These are phyloP conservation scores for Nowickia ferox DNA, from an alignment of 2,888 invertebrate species.

Conservation along the genomic window DNA sequence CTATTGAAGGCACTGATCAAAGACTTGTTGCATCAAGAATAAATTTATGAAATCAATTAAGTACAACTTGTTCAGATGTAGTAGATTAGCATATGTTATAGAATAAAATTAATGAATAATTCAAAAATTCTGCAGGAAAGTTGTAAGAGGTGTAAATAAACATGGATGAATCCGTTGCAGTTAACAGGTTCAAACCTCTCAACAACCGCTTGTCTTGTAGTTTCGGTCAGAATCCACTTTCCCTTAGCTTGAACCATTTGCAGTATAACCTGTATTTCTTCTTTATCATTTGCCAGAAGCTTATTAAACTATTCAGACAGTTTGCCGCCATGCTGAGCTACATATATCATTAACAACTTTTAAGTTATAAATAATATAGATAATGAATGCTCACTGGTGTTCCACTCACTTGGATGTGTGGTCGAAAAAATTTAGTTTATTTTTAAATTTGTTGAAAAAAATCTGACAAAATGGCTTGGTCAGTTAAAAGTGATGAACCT, in stretches of 20 bases:
- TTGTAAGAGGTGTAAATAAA: too few species aligned
- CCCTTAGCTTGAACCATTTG: slow-evolving; percentile 8
- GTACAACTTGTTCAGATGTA: too few species aligned
- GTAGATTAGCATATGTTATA: too few species aligned
- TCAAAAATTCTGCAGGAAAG: too few species aligned
- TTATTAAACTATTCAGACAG: neutral
- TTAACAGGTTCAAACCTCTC: too few species aligned
- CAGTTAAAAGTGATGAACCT: too few species aligned
- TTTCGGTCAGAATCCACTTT: slow-evolving; percentile 3
- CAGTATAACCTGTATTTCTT: slow-evolving; percentile 7
- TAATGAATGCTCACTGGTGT: neutral
- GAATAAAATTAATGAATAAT: too few species aligned
- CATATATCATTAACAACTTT: neutral
- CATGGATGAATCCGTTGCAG: too few species aligned
- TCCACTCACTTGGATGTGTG: neutral
- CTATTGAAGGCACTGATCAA: too few species aligned
- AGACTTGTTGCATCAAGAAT: too few species aligned
- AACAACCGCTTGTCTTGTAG: neutral
- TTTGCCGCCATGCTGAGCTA: neutral
- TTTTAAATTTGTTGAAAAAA: neutral
- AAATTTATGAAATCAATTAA: too few species aligned
- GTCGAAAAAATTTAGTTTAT: neutral
- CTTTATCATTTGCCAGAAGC: neutral
- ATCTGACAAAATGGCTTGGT: too few species aligned
- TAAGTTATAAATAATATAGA: neutral